Evolutionary conservation across 2,113 vertebrate species (phyloP).

Genomic region (Peromyscus californicus): DNA sequence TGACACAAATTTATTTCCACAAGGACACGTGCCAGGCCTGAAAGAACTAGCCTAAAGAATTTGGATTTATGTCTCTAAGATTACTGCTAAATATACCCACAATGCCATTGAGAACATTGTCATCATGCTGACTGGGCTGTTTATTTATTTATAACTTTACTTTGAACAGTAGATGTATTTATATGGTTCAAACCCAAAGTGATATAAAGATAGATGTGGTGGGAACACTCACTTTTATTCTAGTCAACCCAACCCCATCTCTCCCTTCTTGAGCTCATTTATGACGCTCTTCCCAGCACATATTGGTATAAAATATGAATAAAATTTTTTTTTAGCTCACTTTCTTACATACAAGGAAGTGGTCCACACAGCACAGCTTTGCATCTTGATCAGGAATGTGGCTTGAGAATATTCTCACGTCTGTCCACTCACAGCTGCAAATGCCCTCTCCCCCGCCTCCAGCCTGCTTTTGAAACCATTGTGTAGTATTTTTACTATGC

Average conservation of each 20-base stretch:
- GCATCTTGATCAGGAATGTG: not conserved
- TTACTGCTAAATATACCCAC: not conserved
- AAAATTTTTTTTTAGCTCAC: not conserved
- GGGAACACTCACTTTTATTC: not conserved
- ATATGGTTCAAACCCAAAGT: constrained; percentile 8
- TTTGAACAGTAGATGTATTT: constrained; percentile 7
- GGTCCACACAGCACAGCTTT: not conserved
- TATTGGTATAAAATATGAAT: not conserved
- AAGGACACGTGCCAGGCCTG: not conserved
- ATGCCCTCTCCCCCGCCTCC: too few species aligned
- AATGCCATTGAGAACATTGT: not conserved
- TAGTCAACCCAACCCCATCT: not conserved
- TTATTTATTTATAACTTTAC: constrained; percentile 24
- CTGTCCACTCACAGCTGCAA: not conserved
- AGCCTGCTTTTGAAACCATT: not conserved
- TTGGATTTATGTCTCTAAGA: not conserved
- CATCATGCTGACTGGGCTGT: not conserved
- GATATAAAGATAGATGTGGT: not conserved
- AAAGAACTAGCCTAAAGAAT: not conserved
- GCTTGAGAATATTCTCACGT: not conserved
- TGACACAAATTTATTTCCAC: not conserved
- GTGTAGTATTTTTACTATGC: not conserved
- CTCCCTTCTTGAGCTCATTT: not conserved
- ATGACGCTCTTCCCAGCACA: not conserved
- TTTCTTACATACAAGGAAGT: not conserved